Evolutionary conservation across 2,888 invertebrate genomes (phyloP), one percentile per base, ranked within the genome.

Genomic region (Gryllus longicercus): DNA sequence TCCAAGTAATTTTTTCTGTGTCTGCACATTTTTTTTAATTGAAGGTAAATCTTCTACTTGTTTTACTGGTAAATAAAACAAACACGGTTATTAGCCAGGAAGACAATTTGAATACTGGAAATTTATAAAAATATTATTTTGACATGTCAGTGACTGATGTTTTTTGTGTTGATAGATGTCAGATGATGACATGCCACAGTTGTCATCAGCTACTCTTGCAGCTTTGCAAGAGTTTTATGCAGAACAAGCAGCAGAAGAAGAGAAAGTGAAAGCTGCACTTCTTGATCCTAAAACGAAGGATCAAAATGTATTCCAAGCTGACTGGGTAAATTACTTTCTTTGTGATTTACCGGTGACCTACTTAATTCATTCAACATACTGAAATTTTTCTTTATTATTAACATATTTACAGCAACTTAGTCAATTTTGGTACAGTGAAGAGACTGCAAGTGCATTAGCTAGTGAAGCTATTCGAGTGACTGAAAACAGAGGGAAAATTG

Each of bases 361-460:
- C 3, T 74, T 74, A 21, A 0, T 74, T 18, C 75, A 18, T 75
- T 75, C 12, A 75, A 75, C 11, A 4, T 75, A 75, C 4, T 4
- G n/a, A 11, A 21, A n/a, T 76, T 23, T 50, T 78, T 23, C 78
- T 23, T 74, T 11, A 11, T 49, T 50, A 50, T 76, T 74, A 75
- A 75, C 16, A 76, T 75, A 77, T 81, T 8, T 38, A 8, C 87
- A 96, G 97, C 96, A 98, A 95, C 88, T 98, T 75, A 97, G 97
- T 85, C 98, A 98, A 88, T 98, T 99, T 89, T 99, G 98, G 98
- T 99, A 99, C 85, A 93, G 94, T 85, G 93, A 95, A 75, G 86
- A 89, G 4, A 98, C 98, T 0, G 93, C 95, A 75, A 88, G 90
- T 50, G 87, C 87, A 1, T 87, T 98, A n/a, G 92, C 93, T 0